These are phyloP conservation scores for Jacana jacana DNA, from an alignment of 2,113 vertebrate genomes.

Conservation along the genomic window DNA sequence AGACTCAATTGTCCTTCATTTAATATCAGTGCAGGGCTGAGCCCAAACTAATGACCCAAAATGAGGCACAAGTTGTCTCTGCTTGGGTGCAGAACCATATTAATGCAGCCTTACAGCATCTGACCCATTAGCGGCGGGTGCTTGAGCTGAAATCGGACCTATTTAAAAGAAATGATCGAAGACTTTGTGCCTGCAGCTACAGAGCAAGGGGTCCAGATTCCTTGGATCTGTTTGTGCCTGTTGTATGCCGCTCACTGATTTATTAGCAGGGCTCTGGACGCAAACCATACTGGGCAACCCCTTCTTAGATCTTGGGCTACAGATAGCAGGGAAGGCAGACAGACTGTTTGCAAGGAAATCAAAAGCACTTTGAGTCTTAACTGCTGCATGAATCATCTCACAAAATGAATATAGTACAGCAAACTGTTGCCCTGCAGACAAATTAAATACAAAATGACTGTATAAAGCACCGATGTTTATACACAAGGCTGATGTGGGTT, in stretches of 20 bases:
- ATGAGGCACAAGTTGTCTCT: background rate
- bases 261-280: background rate
- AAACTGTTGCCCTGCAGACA: conserved; percentile 49
- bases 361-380: conserved; percentile 45
- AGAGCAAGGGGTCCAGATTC: background rate
- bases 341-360: conserved; percentile 30
- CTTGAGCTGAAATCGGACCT: background rate
- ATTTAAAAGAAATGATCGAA: background rate
- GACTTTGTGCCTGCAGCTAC: background rate
- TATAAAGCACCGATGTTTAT: conserved; percentile 44
- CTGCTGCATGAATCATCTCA: conserved; percentile 51
- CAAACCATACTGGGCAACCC: background rate
- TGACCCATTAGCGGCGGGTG: background rate
- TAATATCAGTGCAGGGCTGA: background rate
- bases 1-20: background rate
- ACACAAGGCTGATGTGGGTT: background rate
- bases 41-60: background rate
- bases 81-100: background rate
- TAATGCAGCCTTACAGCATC: background rate
- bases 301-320: background rate
- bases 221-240: conserved; percentile 20
- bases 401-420: background rate
- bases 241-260: conserved; percentile 14
- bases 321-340: conserved; percentile 11
- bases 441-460: conserved; percentile 42